These are phyloP conservation scores for Acanthis flammea DNA, from an alignment of 2,797 vertebrate species.

Conservation along the genomic window DNA sequence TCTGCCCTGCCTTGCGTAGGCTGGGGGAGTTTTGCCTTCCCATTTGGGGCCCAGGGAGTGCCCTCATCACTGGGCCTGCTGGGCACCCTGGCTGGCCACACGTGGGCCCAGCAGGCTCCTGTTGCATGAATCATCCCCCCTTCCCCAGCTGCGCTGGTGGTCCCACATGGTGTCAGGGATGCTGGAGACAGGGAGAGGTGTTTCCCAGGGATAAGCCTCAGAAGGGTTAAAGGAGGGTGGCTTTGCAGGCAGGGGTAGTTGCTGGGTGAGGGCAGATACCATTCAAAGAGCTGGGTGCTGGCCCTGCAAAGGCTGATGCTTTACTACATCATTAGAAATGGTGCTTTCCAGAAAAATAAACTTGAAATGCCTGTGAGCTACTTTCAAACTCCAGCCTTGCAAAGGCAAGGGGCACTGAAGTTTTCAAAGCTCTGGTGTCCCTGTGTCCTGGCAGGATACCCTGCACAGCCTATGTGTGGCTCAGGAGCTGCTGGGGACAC, in stretches of 20 bases:
- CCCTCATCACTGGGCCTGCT: neutral
- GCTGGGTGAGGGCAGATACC: neutral
- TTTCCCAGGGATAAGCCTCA: neutral
- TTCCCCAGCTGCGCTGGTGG: neutral
- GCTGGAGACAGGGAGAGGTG: accelerated
- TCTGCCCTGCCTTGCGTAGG: neutral
- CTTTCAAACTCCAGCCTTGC: neutral
- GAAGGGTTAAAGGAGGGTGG: neutral
- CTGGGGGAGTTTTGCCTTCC: neutral
- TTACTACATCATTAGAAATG: neutral
- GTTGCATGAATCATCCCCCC: accelerated
- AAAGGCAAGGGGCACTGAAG: neutral
- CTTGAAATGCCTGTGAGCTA: accelerated
- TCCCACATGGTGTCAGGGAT: accelerated
- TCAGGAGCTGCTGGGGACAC: neutral
- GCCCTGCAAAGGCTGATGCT: neutral
- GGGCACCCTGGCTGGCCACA: neutral
- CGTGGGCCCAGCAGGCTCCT: neutral
- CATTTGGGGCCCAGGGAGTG: neutral
- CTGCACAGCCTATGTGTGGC: accelerated
- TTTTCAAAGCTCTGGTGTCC: neutral
- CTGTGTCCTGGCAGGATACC: accelerated
- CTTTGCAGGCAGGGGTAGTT: neutral
- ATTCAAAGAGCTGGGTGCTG: neutral
- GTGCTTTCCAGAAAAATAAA: neutral